Conservation (phyloP, 2,888 invertebrate genomes). For the Leptothorax acervorum region DNA sequence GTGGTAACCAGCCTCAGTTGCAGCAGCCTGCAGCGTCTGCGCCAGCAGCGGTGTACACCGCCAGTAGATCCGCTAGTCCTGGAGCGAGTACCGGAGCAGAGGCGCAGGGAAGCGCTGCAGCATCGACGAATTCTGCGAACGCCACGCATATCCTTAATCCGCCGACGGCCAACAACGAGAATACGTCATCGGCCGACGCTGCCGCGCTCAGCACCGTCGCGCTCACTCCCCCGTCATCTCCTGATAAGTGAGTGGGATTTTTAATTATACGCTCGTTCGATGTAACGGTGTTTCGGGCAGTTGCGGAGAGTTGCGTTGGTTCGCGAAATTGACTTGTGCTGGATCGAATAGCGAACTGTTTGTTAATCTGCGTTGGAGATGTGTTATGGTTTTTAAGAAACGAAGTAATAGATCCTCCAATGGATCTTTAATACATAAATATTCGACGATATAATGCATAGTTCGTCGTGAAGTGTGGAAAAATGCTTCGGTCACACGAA, state of each 20-base stretch:
- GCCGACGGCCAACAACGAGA: constrained; percentile 81
- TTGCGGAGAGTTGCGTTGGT: constrained; percentile 51
- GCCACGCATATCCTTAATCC: constrained; percentile 77
- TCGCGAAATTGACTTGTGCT: not conserved
- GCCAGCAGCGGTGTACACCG: constrained; percentile 70
- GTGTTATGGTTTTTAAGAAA: constrained; percentile 18
- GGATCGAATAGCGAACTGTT: not conserved
- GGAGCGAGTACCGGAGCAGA: constrained; percentile 73
- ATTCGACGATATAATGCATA: not conserved
- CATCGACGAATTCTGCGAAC: constrained; percentile 74
- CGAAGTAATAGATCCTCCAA: not conserved
- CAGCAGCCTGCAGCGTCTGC: constrained; percentile 65
- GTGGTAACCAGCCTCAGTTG: constrained; percentile 54
- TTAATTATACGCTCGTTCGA: constrained; percentile 71
- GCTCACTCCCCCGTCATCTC: constrained; percentile 88
- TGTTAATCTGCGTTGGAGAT: constrained; percentile 23
- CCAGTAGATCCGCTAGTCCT: constrained; percentile 83
- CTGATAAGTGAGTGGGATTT: constrained; percentile 87
- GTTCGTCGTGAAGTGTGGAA: constrained; percentile 14
- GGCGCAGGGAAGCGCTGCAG: constrained; percentile 62
- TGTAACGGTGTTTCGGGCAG: constrained; percentile 49
- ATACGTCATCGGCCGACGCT: constrained; percentile 83
- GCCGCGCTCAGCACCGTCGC: constrained; percentile 85
- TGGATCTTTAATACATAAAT: not conserved
- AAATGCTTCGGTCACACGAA: constrained; percentile 1